A percentile compares a stretch with the other conserved stretches of the same genome.
These are phyloP conservation scores for Gnatocerus cornutus DNA, from an alignment of 2,888 invertebrate genomes.

Conservation along the genomic window DNA sequence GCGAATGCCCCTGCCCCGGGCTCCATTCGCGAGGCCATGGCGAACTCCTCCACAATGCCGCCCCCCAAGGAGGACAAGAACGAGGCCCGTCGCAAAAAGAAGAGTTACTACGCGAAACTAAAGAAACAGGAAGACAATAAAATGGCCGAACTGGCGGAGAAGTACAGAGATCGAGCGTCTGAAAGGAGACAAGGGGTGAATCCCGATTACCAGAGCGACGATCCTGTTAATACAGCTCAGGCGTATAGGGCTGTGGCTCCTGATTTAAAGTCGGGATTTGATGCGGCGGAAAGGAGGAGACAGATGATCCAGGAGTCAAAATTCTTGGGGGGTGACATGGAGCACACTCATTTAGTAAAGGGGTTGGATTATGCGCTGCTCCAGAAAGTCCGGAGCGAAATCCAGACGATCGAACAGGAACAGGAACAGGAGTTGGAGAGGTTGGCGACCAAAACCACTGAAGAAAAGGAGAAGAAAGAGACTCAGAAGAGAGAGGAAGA, in stretches of 20 bases:
- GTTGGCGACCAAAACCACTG: conserved; percentile 75
- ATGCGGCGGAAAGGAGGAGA: conserved; percentile 94
- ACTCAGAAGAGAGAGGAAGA: conserved; percentile 77
- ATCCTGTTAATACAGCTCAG: conserved; percentile 87
- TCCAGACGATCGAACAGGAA: conserved; percentile 84
- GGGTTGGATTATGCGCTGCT: conserved; percentile 93
- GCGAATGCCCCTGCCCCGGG: conserved; percentile 76
- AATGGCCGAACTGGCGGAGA: conserved; percentile 93
- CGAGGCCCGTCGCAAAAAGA: conserved; percentile 92
- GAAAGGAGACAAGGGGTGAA: conserved; percentile 83
- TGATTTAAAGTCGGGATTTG: conserved; percentile 93
- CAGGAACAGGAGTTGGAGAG: conserved; percentile 88
- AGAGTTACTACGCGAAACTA: conserved; percentile 93
- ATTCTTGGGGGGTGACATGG: conserved; percentile 99
- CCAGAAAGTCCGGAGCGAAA: conserved; percentile 96
- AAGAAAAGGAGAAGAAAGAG: conserved; percentile 67
- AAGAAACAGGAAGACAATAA: conserved; percentile 97
- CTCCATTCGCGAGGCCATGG: conserved; percentile 81
- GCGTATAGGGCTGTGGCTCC: conserved; percentile 92
- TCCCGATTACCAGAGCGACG: conserved; percentile 85
- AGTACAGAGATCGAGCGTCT: conserved; percentile 92
- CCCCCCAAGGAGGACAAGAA: conserved; percentile 80
- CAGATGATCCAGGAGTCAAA: conserved; percentile 99
- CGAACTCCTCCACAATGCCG: conserved; percentile 71
- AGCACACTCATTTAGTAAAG: conserved; percentile 99